Base-by-base conservation (phyloP, 2,888 invertebrate species). In the Hirtodrosophila confusa region DNA sequence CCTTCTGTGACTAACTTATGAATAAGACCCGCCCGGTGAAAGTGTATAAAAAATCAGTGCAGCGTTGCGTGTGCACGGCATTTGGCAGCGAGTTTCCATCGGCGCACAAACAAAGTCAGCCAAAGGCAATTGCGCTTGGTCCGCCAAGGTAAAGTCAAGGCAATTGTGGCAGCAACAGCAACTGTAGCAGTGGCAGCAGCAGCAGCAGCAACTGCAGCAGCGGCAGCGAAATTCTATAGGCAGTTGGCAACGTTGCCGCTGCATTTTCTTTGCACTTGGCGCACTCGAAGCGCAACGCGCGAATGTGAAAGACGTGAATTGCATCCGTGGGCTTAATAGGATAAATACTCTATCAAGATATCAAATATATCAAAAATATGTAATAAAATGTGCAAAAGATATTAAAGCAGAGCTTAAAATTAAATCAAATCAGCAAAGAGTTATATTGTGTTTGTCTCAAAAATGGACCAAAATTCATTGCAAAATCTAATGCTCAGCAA, bases 121-220 rank as follows among this genome's bases (percentile, higher is more conserved):
- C 39, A 55, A 58, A 63, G 43, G 50, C 45, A 58, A 24, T 54
- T 62, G 23, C 58, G 56, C 29, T 51, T 50, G 64, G 44, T 40
- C 44, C 40, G 58, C 45, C 56, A 67, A 69, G 61, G 43, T 55
- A 86, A 82, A 87, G 79, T 82, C 88, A 85, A 85, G 87, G 85
- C 75, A 84, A 80, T 67, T 47, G 45, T 23, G 36, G 39, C 49
- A 44, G 37, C 37, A 12, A 37, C 60, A 12, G 41, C 58, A 23
- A n/a, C n/a, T n/a, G n/a, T n/a, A n/a, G n/a, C n/a, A n/a, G n/a
- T n/a, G n/a, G 23, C 29, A 35, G 9, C 56, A 9, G 44, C 23
- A 31, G 56, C 61, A 51, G 44, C 49, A 12, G 5, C 39, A 24
- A 17, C 17, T 17, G 17, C 17, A 40, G 29, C 41, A 8, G n/a